Evolutionary conservation across 1,140 invertebrate species (phyloP), one percentile per base, ranked within the genome.

Genomic region (Danaus plexippus): DNA sequence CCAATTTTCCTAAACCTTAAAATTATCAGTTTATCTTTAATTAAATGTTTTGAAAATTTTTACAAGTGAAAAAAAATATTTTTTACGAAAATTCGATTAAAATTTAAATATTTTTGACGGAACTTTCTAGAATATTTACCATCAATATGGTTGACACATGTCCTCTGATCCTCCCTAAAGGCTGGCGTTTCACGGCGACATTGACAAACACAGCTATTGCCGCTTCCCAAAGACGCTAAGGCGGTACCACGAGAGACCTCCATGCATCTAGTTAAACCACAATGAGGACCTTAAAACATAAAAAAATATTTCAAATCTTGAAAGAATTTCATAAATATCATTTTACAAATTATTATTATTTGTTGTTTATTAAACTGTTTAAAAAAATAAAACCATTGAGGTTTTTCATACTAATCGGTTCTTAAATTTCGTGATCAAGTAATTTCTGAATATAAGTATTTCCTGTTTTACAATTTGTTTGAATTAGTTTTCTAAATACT

Each of bases 81-180:
- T 15, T 15, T 15, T 15, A 15, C 15, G 15, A 3, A 3, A 32
- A 32, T 32, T 6, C 22, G 22, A 32, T 32, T 32, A 6, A 5
- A 22, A 2, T 22, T 22, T 6, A 22, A 22, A 22, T 22, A 22
- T 22, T 22, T 22, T 22, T 6, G 18, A 22, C 18, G 18, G 18
- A 32, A 32, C 22, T 32, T 32, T 32, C 22, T 32, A 6, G 22
- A 32, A 32, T 32, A 32, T 69, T 79, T 71, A 90, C 89, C 89
- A 54, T 86, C 77, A 45, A 90, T 75, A 64, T 88, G 84, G 59
- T 87, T 84, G 52, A 89, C 86, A 59, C 90, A 90, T 22, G 82
- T 67, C 6, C 74, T 64, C 52, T 82, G 74, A 61, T 90, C 90
- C 54, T 90, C 89, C 11, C 89, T 75, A 65, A 89, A 90, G 3